These are phyloP conservation scores for Nomada fabriciana DNA, from an alignment of 2,888 invertebrate species.

Conservation along the genomic window DNA sequence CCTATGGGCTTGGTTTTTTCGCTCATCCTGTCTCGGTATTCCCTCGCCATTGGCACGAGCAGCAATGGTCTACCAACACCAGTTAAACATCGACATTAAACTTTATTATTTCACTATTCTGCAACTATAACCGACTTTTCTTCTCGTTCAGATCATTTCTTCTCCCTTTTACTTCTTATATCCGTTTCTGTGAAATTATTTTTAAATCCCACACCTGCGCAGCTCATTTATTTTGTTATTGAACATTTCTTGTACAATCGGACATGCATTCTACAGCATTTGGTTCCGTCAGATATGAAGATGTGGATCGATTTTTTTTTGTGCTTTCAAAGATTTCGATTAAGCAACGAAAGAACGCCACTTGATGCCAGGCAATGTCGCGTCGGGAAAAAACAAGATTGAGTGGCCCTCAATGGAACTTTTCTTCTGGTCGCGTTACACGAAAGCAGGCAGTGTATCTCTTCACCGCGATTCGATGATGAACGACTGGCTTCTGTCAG, in stretches of 20 bases:
- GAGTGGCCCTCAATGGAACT: slow-evolving; percentile 57
- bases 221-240: not conserved
- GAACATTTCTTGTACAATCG: not conserved
- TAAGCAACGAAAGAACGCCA: slow-evolving; percentile 37
- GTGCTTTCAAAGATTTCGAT: slow-evolving; percentile 37
- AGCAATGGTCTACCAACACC: slow-evolving; percentile 6
- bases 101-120: slow-evolving; percentile 28
- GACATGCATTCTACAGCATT: slow-evolving; percentile 9
- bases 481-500: slow-evolving; percentile 60
- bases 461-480: slow-evolving; percentile 66
- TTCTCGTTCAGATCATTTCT: not conserved
- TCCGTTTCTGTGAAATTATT: too few species aligned
- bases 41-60: slow-evolving; percentile 1
- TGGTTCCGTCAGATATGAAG: slow-evolving; percentile 10
- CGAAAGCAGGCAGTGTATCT: slow-evolving; percentile 43
- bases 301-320: slow-evolving; percentile 14
- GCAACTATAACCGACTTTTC: not conserved
- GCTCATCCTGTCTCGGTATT: not conserved
- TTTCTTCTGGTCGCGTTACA: slow-evolving; percentile 56
- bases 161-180: not conserved
- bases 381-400: slow-evolving; percentile 59
- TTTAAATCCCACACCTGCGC: too few species aligned
- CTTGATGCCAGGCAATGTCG: slow-evolving; percentile 32
- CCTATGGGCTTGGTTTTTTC: slow-evolving; percentile 60
- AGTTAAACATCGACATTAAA: slow-evolving; percentile 41